phyloP scores from a whole-genome alignment of 2,888 invertebrate species.

The Gonocerus acuteangulatus region DNA sequence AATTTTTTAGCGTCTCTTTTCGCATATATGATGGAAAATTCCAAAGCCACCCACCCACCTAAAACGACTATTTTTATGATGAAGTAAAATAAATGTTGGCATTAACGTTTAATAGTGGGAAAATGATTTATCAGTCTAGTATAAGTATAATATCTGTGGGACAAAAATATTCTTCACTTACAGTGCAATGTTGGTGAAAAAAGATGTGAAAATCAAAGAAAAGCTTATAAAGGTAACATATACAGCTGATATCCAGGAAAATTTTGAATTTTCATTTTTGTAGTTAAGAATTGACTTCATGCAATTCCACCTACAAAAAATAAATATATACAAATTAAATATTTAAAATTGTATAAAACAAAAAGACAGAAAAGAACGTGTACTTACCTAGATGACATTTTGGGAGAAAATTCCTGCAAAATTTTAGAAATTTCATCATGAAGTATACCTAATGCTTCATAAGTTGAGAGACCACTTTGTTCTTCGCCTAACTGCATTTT shows the following conservation, averaged over 20 bases:
- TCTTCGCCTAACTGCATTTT: conserved; percentile 23
- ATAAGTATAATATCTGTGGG: too few species aligned
- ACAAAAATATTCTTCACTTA: too few species aligned
- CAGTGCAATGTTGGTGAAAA: conserved; percentile 35
- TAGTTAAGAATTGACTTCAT: conserved; percentile 50
- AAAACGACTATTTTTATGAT: too few species aligned
- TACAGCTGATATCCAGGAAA: conserved; percentile 58
- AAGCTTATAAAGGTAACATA: conserved; percentile 51
- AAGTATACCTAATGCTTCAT: conserved; percentile 31
- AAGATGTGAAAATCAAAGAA: conserved; percentile 47
- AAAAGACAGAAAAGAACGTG: neutral
- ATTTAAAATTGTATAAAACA: neutral
- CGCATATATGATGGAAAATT: too few species aligned
- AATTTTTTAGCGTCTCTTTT: too few species aligned
- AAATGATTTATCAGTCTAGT: too few species aligned
- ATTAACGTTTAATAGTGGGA: too few species aligned
- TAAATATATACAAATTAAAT: neutral
- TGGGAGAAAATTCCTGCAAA: conserved; percentile 25
- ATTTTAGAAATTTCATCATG: conserved; percentile 29
- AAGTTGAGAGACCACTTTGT: conserved; percentile 29
- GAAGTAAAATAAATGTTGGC: too few species aligned
- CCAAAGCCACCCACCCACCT: too few species aligned
- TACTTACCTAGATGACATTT: conserved; percentile 13
- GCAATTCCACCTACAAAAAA: conserved; percentile 41
- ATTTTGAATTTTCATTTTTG: conserved; percentile 54